Evolutionary conservation across 2,888 invertebrate genomes (phyloP).

Genomic region (Orthosia gracilis): DNA sequence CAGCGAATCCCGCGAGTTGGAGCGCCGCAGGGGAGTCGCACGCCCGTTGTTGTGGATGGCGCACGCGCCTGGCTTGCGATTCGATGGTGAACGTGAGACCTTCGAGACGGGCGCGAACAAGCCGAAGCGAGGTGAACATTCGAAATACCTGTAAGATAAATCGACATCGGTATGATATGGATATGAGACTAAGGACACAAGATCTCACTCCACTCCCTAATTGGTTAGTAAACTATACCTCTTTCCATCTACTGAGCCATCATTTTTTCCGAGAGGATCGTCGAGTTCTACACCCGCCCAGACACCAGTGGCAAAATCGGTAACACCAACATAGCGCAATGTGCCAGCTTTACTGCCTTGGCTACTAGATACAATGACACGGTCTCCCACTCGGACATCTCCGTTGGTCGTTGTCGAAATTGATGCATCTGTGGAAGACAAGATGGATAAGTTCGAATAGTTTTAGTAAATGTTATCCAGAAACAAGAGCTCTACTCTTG

Average conservation of each 20-base stretch:
- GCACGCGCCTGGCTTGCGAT: constrained; percentile 92
- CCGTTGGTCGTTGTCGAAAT: constrained; percentile 88
- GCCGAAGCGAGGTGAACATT: constrained; percentile 97
- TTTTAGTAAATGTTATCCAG: background rate
- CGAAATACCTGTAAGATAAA: constrained; percentile 95
- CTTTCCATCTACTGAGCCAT: constrained; percentile 97
- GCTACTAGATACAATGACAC: constrained; percentile 97
- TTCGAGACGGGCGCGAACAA: constrained; percentile 98
- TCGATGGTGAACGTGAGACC: constrained; percentile 96
- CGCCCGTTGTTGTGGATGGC: constrained; percentile 92
- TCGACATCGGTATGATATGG: constrained; percentile 37
- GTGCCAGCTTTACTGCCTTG: constrained; percentile 97
- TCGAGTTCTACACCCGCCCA: constrained; percentile 99
- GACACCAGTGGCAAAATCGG: constrained; percentile 97
- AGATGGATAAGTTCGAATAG: constrained; percentile 11
- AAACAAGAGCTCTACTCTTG: no score
- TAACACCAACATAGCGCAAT: constrained; percentile 95
- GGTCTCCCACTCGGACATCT: constrained; percentile 96
- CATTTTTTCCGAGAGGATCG: constrained; percentile 98
- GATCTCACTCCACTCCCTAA: background rate
- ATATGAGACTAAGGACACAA: background rate
- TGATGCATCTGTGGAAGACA: constrained; percentile 82
- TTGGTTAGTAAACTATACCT: constrained; percentile 90
- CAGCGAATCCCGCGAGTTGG: constrained; percentile 97
- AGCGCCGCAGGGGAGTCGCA: constrained; percentile 92